Percentiles rank a stretch among this genome's conserved stretches.
phyloP scores from a whole-genome alignment of 2,113 vertebrate species.

The Ammodytes dubius region DNA sequence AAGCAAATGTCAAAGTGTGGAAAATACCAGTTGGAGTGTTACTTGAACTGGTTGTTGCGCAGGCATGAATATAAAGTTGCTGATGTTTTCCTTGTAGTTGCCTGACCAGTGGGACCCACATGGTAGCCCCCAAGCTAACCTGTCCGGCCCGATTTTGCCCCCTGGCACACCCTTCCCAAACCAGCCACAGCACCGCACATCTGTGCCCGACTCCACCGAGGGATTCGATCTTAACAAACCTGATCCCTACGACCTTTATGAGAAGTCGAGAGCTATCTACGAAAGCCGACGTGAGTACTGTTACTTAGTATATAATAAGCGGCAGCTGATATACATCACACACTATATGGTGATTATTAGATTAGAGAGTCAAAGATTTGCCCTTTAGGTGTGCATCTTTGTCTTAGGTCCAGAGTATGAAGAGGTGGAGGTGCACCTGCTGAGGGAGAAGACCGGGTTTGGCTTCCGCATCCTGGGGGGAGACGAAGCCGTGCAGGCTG shows the following conservation, averaged over 20 bases:
- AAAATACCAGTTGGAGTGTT: background rate
- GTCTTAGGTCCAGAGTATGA: constrained; percentile 93
- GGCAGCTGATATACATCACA: background rate
- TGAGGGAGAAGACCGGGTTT: constrained; percentile 98
- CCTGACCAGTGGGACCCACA: constrained; percentile 95
- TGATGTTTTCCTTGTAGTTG: constrained; percentile 79
- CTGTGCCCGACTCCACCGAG: constrained; percentile 95
- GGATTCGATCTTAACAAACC: constrained; percentile 97
- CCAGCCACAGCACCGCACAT: constrained; percentile 90
- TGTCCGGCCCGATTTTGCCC: constrained; percentile 89
- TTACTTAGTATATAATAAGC: background rate
- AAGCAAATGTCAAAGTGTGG: background rate
- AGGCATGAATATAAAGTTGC: background rate
- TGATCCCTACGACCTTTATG: constrained; percentile 98
- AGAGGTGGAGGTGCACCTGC: constrained; percentile 97
- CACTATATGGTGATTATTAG: background rate
- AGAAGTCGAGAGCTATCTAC: constrained; percentile 98
- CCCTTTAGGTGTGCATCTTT: background rate
- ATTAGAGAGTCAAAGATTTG: background rate
- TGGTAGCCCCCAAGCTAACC: constrained; percentile 94
- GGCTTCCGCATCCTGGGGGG: constrained; percentile 99
- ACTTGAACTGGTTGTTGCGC: background rate
- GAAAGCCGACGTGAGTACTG: constrained; percentile 93
- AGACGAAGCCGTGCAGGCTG: constrained; percentile 98
- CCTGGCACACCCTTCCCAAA: constrained; percentile 91